These are phyloP conservation scores for Mimachlamys varia DNA, from an alignment of 2,888 invertebrate species.

Conservation along the genomic window DNA sequence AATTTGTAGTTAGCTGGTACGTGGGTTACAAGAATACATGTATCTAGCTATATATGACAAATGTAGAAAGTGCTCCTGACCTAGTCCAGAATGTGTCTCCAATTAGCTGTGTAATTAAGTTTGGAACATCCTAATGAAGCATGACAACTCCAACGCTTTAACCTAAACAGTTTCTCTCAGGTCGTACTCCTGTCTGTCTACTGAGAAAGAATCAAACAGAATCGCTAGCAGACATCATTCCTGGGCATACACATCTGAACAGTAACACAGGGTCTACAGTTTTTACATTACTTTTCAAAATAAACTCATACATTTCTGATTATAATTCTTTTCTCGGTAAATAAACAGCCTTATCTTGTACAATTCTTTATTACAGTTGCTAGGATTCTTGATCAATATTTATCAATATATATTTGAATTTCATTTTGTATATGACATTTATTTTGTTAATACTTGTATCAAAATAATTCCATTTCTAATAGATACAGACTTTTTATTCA, in stretches of 20 bases:
- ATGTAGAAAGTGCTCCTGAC: not conserved
- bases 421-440: not conserved
- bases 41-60: not conserved
- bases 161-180: not conserved
- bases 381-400: too few species aligned
- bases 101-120: slow-evolving; percentile 23
- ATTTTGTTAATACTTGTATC: too few species aligned
- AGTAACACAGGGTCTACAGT: not conserved
- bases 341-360: not conserved
- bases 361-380: too few species aligned
- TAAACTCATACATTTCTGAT: not conserved
- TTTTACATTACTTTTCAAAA: not conserved
- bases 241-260: not conserved
- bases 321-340: not conserved
- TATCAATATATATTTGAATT: not conserved
- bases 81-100: not conserved
- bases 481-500: too few species aligned
- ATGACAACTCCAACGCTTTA: not conserved
- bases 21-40: too few species aligned
- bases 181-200: not conserved
- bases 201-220: not conserved
- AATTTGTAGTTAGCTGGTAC: too few species aligned
- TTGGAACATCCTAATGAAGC: not conserved
- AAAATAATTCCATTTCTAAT: too few species aligned
- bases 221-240: slow-evolving; percentile 1